Evolutionary conservation across 64 coral and sea anemone species (phyloP).

Genomic region (Trachythela sp.): DNA sequence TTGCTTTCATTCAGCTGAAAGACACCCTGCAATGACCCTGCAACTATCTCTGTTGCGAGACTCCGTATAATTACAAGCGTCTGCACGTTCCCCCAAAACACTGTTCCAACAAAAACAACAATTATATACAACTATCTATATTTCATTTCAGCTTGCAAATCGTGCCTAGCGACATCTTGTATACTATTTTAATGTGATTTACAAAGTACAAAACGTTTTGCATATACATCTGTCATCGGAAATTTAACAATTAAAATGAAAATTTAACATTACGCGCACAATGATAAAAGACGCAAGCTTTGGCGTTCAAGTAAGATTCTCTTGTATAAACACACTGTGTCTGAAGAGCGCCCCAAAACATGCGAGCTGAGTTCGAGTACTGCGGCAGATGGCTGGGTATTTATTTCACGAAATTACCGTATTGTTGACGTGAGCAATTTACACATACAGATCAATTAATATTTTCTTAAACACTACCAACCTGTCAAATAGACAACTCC

Average conservation of each 20-base stretch:
- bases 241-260: neutral
- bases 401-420: neutral
- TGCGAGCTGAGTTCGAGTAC: neutral
- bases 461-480: neutral
- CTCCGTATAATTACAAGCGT: neutral
- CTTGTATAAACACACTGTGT: neutral
- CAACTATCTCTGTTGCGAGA: neutral
- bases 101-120: neutral
- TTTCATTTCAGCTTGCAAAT: too few species aligned
- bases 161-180: too few species aligned
- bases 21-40: too few species aligned
- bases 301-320: neutral
- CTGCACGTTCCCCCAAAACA: neutral
- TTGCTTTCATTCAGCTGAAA: too few species aligned
- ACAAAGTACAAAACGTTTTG: neutral
- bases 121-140: too few species aligned
- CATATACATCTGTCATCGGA: neutral
- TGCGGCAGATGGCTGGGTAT: neutral
- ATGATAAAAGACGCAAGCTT: neutral
- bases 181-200: too few species aligned
- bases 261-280: neutral
- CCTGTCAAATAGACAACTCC: conserved; percentile 17
- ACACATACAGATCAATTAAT: neutral
- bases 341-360: neutral
- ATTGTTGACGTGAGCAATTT: conserved; percentile 25